Conservation (phyloP, 2,888 invertebrate species). For the Eupithecia tripunctaria region DNA sequence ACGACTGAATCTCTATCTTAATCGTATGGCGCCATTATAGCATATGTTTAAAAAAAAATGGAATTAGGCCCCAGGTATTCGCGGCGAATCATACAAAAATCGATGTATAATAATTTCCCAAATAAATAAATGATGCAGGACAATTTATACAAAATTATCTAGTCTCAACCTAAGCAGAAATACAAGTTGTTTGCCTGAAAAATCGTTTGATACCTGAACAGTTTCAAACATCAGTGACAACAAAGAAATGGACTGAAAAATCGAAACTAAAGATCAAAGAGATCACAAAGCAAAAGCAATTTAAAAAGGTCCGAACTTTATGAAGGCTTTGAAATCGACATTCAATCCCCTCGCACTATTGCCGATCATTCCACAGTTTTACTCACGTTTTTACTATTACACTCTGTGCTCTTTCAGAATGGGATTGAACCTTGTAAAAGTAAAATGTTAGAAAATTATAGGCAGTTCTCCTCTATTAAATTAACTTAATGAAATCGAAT, state of each 20-base stretch:
- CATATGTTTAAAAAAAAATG: too few relatives aligned
- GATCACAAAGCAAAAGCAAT: conserved; percentile 20
- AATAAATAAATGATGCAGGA: too few relatives aligned
- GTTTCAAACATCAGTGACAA: neutral
- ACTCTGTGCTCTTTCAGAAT: conserved; percentile 25
- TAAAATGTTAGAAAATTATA: neutral
- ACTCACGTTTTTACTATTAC: conserved; percentile 6
- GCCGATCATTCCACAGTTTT: conserved; percentile 33
- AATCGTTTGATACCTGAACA: neutral
- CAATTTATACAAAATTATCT: too few relatives aligned
- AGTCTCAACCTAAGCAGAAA: neutral
- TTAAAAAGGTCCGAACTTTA: conserved; percentile 29
- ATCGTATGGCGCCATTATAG: too few relatives aligned
- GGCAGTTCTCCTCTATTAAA: too few relatives aligned
- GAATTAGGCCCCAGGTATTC: too few relatives aligned
- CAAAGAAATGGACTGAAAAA: conserved; percentile 10
- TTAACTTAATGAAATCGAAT: too few relatives aligned
- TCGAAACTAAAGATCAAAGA: conserved; percentile 11
- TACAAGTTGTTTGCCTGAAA: neutral
- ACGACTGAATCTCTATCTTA: too few relatives aligned
- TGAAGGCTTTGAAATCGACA: conserved; percentile 22
- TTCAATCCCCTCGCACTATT: conserved; percentile 36
- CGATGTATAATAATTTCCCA: too few relatives aligned
- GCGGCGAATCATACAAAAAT: too few relatives aligned
- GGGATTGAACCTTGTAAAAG: neutral